phyloP scores from a whole-genome alignment of 2,797 vertebrate genomes.

The Clamator glandarius region DNA sequence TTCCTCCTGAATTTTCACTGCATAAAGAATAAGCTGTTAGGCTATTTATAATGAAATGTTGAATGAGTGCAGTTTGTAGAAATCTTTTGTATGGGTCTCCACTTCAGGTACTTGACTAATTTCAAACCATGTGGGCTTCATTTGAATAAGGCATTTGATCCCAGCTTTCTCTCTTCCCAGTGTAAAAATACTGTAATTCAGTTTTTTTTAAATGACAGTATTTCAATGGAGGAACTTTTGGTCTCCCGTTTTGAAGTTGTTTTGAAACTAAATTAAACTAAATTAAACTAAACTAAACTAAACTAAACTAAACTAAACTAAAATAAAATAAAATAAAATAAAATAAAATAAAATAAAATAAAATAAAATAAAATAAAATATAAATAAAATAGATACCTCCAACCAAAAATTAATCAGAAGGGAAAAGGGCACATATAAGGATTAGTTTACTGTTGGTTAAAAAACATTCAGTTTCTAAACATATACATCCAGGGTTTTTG shows the following conservation, averaged over 20 bases:
- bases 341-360: too few species aligned
- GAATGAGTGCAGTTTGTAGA: not conserved
- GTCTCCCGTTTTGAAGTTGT: not conserved
- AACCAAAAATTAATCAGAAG: not conserved
- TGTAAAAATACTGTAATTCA: not conserved
- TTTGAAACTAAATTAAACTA: not conserved
- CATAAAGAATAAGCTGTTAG: not conserved
- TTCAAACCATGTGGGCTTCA: not conserved
- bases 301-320: too few species aligned
- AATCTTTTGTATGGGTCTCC: not conserved
- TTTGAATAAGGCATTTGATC: not conserved
- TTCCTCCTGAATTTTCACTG: not conserved
- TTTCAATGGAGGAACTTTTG: not conserved
- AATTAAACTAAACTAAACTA: too few species aligned
- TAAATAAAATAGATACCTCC: accelerated
- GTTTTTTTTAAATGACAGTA: not conserved
- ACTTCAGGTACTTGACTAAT: not conserved
- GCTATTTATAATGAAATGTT: not conserved
- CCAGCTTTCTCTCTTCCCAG: not conserved
- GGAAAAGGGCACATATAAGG: not conserved
- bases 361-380: not conserved
- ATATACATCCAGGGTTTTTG: not conserved
- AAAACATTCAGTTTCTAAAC: accelerated
- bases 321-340: too few species aligned
- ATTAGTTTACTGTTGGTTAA: not conserved